These are phyloP conservation scores for Amiota communis DNA, from an alignment of 2,888 invertebrate species.

Conservation along the genomic window DNA sequence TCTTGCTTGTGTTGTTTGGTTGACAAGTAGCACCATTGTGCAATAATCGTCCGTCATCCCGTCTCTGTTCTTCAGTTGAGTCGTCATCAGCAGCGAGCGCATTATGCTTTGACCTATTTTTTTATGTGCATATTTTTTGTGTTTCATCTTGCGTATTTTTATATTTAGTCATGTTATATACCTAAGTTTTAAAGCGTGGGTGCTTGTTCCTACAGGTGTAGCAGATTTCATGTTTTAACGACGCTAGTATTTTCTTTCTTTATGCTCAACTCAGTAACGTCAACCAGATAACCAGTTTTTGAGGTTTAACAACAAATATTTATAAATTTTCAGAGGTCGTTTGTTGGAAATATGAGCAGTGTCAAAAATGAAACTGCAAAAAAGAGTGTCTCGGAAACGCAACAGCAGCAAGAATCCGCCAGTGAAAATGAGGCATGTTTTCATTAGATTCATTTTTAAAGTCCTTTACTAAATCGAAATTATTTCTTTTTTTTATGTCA, in stretches of 20 bases:
- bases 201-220: conserved; percentile 15
- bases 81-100: conserved; percentile 36
- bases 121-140: no score
- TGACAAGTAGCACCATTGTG: conserved; percentile 10
- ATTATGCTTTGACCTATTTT: conserved; percentile 58
- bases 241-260: conserved; percentile 5
- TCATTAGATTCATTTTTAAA: not conserved
- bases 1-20: conserved; percentile 8
- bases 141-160: no score
- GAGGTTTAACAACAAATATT: not conserved
- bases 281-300: not conserved
- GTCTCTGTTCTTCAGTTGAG: conserved; percentile 30
- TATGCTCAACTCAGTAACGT: not conserved
- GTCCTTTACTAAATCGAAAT: not conserved
- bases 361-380: conserved; percentile 68
- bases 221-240: conserved; percentile 23
- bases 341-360: conserved; percentile 67
- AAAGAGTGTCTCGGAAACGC: conserved; percentile 68
- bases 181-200: no score
- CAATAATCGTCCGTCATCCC: not conserved
- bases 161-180: no score
- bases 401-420: conserved; percentile 64
- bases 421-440: conserved; percentile 69
- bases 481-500: conserved; percentile 31
- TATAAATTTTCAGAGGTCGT: conserved; percentile 27